These are phyloP conservation scores for Betta splendens DNA, from an alignment of 2,797 vertebrate species.

Conservation along the genomic window DNA sequence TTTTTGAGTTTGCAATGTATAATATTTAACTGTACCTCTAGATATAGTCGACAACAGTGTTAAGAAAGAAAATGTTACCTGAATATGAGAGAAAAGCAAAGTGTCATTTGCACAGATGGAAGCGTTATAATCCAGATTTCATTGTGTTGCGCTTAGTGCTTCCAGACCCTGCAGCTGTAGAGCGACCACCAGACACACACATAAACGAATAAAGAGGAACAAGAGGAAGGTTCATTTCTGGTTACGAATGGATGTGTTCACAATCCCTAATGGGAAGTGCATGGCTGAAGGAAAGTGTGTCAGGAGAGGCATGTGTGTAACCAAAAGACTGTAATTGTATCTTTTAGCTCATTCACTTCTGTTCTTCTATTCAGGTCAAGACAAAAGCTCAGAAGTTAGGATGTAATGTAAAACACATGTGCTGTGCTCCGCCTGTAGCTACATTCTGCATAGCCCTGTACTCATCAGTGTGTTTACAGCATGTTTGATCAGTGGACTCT, in stretches of 20 bases:
- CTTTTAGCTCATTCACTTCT: constrained; percentile 41
- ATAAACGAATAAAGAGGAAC: constrained; percentile 1
- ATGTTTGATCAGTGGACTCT: constrained; percentile 40
- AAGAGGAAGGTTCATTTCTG: constrained; percentile 13
- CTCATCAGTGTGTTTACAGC: constrained; percentile 46
- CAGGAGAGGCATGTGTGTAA: constrained; percentile 45
- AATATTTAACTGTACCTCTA: not conserved
- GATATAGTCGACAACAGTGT: not conserved
- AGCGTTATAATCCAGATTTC: not conserved
- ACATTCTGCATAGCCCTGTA: constrained; percentile 3
- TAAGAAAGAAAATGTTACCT: not conserved
- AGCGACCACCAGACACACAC: constrained; percentile 11
- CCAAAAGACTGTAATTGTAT: constrained; percentile 64
- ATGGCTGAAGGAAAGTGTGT: constrained; percentile 10
- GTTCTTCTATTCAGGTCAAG: constrained; percentile 50
- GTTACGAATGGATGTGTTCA: constrained; percentile 21
- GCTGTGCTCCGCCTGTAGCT: constrained; percentile 28
- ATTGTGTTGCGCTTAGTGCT: constrained; percentile 11
- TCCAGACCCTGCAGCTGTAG: constrained; percentile 9
- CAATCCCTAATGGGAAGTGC: constrained; percentile 29
- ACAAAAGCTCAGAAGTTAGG: constrained; percentile 59
- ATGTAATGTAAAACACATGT: constrained; percentile 66
- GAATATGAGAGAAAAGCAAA: constrained; percentile 2
- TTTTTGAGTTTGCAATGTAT: not conserved
- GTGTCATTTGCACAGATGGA: not conserved